Conservation (phyloP, 2,113 vertebrate species). For the Lophius piscatorius region DNA sequence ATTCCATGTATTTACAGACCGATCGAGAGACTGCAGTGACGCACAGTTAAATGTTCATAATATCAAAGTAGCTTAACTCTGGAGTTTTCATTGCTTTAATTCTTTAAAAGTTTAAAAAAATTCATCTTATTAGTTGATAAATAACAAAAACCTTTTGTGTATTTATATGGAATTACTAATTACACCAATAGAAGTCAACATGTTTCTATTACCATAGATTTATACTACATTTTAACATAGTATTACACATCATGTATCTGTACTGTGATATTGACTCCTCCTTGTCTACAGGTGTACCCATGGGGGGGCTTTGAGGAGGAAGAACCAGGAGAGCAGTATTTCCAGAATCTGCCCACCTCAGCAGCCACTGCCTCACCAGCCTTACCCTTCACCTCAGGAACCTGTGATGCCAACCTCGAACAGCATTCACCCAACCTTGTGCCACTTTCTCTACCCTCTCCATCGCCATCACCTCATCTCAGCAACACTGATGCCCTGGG, state of each 20-base stretch:
- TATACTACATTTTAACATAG: no score
- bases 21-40: no score
- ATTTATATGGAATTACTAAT: neutral
- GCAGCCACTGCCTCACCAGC: constrained; percentile 75
- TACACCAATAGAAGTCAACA: no score
- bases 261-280: neutral
- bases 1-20: no score
- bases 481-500: constrained; percentile 74
- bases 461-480: constrained; percentile 72
- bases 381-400: constrained; percentile 73
- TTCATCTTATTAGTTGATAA: no score
- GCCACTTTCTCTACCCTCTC: constrained; percentile 49
- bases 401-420: neutral
- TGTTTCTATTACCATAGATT: no score
- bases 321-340: constrained; percentile 94
- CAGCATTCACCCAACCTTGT: constrained; percentile 21
- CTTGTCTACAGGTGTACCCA: constrained; percentile 57
- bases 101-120: no score
- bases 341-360: constrained; percentile 90
- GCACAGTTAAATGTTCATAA: neutral
- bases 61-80: no score
- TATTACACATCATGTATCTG: neutral
- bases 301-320: constrained; percentile 96
- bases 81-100: no score
- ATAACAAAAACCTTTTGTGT: neutral